A percentile compares a stretch with the other conserved stretches of the same genome.
Evolutionary conservation across 2,113 vertebrate species (phyloP).

Genomic region (Brachypodius melanocephalos): DNA sequence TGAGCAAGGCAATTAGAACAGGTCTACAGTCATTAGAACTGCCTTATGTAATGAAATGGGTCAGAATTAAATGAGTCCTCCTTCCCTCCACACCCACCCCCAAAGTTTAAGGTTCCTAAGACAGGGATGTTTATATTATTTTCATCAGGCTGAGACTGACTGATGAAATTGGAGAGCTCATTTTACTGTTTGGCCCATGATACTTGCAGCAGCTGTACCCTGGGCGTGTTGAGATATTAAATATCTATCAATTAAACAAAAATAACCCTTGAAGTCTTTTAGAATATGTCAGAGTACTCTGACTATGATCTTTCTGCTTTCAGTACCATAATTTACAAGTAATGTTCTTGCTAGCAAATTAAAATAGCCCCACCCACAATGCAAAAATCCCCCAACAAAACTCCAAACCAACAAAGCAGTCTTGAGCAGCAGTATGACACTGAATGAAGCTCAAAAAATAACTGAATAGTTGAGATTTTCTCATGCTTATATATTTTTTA

Average conservation of each 20-base stretch:
- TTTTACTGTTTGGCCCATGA: not conserved
- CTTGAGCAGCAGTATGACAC: not conserved
- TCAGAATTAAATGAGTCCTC: not conserved
- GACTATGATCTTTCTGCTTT: not conserved
- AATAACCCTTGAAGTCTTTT: not conserved
- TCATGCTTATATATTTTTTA: not conserved
- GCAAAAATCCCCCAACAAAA: accelerated
- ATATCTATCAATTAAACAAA: not conserved
- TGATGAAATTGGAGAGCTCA: not conserved
- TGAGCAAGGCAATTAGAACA: not conserved
- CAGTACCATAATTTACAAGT: not conserved
- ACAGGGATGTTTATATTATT: not conserved
- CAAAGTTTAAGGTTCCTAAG: not conserved
- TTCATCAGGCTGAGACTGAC: not conserved
- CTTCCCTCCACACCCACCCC: accelerated
- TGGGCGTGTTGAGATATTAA: not conserved
- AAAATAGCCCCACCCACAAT: not conserved
- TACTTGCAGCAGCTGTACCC: not conserved
- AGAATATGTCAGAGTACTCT: not conserved
- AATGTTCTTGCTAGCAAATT: not conserved
- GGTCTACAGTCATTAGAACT: not conserved
- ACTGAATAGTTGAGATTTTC: not conserved
- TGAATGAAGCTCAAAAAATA: not conserved
- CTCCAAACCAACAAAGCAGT: not conserved
- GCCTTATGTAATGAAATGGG: not conserved